Evolutionary conservation across 2,888 invertebrate genomes (phyloP).

Genomic region (Lasioglossum calceatum): DNA sequence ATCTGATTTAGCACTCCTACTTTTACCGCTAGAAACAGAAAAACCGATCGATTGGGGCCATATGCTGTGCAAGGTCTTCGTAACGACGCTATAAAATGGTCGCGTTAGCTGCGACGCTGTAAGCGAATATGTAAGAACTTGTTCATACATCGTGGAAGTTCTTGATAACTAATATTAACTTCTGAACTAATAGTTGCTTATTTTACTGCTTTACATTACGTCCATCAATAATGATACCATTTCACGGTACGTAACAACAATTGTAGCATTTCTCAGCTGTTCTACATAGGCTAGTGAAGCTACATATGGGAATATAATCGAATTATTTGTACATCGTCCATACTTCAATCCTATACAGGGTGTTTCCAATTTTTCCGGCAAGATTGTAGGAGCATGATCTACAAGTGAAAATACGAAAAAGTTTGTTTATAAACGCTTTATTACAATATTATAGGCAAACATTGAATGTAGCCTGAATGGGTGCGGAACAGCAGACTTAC

Average conservation of each 20-base stretch:
- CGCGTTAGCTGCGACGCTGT: background rate
- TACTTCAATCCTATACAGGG: too few species aligned
- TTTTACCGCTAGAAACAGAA: background rate
- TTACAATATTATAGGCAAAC: too few species aligned
- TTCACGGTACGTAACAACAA: background rate
- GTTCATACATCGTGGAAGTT: background rate
- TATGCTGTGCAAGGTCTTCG: constrained; percentile 1
- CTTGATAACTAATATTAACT: background rate
- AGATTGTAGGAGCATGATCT: too few species aligned
- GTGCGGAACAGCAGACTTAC: too few species aligned
- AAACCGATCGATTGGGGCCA: background rate
- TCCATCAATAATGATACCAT: background rate
- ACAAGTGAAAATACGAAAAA: too few species aligned
- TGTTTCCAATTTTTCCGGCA: too few species aligned
- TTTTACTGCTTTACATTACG: background rate
- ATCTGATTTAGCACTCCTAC: background rate
- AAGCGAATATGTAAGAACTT: background rate
- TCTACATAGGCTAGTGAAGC: background rate
- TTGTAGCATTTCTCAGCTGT: background rate
- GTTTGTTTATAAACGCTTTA: too few species aligned
- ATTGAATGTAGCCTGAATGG: too few species aligned
- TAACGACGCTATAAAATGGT: background rate
- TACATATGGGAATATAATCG: background rate
- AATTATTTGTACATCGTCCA: background rate
- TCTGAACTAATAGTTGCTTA: background rate